These are phyloP conservation scores for Calameuta pallipes DNA, from an alignment of 2,888 invertebrate species.

Conservation along the genomic window DNA sequence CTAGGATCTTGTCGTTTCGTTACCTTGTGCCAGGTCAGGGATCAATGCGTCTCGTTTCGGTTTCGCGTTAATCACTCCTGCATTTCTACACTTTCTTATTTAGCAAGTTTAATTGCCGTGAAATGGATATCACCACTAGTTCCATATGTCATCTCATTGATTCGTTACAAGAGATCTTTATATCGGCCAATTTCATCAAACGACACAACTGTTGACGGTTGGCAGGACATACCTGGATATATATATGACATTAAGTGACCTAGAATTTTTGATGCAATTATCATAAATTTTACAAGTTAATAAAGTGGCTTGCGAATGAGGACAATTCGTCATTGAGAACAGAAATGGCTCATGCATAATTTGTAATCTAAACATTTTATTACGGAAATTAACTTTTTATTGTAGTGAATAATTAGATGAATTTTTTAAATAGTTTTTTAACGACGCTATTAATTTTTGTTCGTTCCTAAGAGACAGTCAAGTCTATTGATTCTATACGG, in stretches of 20 bases:
- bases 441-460: neutral
- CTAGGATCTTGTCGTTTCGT: neutral
- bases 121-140: neutral
- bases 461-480: neutral
- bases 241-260: no score
- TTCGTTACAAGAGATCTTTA: neutral
- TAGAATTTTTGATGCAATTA: no score
- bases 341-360: no score
- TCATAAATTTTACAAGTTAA: no score
- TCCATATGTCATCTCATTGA: neutral
- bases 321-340: no score
- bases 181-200: neutral
- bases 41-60: constrained; percentile 13
- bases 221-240: no score
- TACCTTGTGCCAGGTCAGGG: constrained; percentile 30
- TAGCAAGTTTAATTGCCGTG: neutral
- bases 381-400: neutral
- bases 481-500: neutral
- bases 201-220: neutral
- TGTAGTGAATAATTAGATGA: neutral
- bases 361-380: neutral
- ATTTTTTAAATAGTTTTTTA: neutral
- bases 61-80: neutral
- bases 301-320: no score
- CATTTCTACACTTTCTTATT: neutral